Conservation (phyloP, 2,113 vertebrate genomes). For the Rousettus leschenaultii region DNA sequence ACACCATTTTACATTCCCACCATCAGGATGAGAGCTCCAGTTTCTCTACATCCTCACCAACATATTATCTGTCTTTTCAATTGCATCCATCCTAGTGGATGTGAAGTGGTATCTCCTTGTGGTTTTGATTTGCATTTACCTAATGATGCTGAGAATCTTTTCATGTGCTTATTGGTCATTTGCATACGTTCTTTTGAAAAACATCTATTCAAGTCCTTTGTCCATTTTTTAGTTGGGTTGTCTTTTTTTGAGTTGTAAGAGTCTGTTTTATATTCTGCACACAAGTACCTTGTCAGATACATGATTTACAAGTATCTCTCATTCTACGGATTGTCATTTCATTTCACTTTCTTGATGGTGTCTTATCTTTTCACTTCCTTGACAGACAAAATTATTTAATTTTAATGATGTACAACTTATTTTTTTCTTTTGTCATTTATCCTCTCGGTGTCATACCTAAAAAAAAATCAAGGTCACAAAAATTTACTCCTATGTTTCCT, state of each 20-base stretch:
- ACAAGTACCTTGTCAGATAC: neutral
- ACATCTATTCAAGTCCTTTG: neutral
- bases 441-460: neutral
- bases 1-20: neutral
- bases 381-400: neutral
- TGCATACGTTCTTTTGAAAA: neutral
- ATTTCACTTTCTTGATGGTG: neutral
- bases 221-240: neutral
- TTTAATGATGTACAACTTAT: neutral
- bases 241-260: neutral
- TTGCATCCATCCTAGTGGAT: neutral
- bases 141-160: neutral
- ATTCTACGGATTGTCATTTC: neutral
- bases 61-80: neutral
- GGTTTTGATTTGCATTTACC: neutral
- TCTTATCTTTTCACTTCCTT: neutral
- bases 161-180: neutral
- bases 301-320: neutral
- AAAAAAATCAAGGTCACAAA: neutral
- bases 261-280: neutral
- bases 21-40: neutral
- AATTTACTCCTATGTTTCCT: neutral
- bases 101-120: neutral
- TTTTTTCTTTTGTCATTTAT: slow-evolving; percentile 2
- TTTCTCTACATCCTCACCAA: neutral